phyloP scores from a whole-genome alignment of 2,888 invertebrate species.

The Pachymerium ferrugineum region DNA sequence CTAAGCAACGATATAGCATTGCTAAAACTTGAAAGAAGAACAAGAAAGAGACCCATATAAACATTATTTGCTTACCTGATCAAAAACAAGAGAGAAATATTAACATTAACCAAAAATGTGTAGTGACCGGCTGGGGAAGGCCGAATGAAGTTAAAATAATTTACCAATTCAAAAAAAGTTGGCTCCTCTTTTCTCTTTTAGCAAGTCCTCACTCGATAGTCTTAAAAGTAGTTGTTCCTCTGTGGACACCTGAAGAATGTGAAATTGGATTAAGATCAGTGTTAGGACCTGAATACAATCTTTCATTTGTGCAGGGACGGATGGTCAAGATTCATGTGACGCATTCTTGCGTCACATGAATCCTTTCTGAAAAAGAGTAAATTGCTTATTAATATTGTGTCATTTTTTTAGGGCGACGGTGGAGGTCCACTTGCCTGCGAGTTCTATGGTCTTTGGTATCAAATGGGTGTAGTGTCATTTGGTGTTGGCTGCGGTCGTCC shows the following conservation, averaged over 20 bases:
- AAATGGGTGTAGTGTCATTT: conserved; percentile 48
- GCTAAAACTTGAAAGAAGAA: conserved; percentile 42
- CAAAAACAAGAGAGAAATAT: conserved; percentile 36
- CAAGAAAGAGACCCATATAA: conserved; percentile 44
- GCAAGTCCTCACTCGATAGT: conserved; percentile 47
- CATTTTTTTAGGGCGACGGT: conserved; percentile 46
- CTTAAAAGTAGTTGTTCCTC: conserved; percentile 48
- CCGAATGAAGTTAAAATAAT: conserved; percentile 44
- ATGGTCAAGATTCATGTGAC: conserved; percentile 49
- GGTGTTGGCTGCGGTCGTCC: conserved; percentile 45
- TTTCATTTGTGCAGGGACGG: conserved; percentile 48
- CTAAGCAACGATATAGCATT: conserved; percentile 48
- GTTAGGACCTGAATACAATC: conserved; percentile 47
- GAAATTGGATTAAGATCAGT: conserved; percentile 45
- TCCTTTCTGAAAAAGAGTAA: conserved; percentile 31
- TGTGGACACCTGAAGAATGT: conserved; percentile 47
- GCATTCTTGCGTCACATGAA: too few relatives aligned
- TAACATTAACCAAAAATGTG: conserved; percentile 41
- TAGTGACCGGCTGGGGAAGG: conserved; percentile 50
- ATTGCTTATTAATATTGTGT: not conserved
- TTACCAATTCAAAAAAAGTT: not conserved
- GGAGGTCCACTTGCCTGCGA: conserved; percentile 49
- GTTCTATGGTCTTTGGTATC: conserved; percentile 47
- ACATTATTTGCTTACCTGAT: conserved; percentile 46
- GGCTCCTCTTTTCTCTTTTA: conserved; percentile 37